A percentile compares a stretch with the other conserved stretches of the same genome.
phyloP scores from a whole-genome alignment of 2,888 invertebrate species.

The Eumerus sabulonum region DNA sequence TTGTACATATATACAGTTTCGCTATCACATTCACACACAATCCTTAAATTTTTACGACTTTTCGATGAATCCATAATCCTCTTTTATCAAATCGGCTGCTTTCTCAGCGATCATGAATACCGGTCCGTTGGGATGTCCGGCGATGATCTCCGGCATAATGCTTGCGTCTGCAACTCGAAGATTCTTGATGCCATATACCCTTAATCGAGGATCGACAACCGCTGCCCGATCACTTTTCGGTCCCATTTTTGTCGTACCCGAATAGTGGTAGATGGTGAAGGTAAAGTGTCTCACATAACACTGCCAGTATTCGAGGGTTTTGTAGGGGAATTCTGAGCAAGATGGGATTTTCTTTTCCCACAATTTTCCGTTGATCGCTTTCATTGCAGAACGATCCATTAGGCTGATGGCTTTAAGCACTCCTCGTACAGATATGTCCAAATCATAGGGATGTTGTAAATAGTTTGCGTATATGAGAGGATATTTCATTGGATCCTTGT shows the following conservation, averaged over 20 bases:
- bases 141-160: conserved; percentile 81
- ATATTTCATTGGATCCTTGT: conserved; percentile 83
- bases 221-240: conserved; percentile 81
- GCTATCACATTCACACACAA: conserved; percentile 46
- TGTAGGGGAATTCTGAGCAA: conserved; percentile 80
- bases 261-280: conserved; percentile 83
- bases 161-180: conserved; percentile 81
- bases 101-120: conserved; percentile 82
- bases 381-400: conserved; percentile 80
- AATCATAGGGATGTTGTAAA: conserved; percentile 83
- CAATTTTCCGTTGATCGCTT: conserved; percentile 80
- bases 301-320: conserved; percentile 83
- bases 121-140: conserved; percentile 81
- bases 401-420: conserved; percentile 81
- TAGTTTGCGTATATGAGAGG: conserved; percentile 86
- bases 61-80: conserved; percentile 77
- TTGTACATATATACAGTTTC: conserved; percentile 42
- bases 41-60: conserved; percentile 36
- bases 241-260: conserved; percentile 85
- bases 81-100: conserved; percentile 81
- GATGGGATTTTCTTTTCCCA: conserved; percentile 82
- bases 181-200: conserved; percentile 80
- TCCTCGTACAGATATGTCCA: conserved; percentile 82
- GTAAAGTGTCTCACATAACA: conserved; percentile 83
- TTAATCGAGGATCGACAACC: conserved; percentile 83